Conservation (phyloP, 2,113 vertebrate species). For the Naja naja region DNA sequence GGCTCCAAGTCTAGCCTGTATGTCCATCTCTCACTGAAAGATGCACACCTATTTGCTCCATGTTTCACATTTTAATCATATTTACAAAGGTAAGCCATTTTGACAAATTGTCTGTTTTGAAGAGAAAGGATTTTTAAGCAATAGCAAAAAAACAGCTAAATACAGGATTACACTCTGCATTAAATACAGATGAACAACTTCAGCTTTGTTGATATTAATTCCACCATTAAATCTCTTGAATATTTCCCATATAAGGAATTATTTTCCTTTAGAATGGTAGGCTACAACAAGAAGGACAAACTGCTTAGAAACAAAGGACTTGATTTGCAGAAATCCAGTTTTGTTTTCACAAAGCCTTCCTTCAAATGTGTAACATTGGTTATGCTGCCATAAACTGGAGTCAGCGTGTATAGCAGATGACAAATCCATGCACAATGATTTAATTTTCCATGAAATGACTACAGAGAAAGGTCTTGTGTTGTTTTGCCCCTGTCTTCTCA, state of each 20-base stretch:
- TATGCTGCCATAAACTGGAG: background rate
- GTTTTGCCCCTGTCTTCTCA: background rate
- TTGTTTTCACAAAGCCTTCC: background rate
- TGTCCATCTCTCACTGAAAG: background rate
- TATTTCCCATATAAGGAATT: background rate
- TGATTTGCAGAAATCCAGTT: background rate
- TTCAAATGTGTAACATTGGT: background rate
- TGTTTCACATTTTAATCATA: background rate
- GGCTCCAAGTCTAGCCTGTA: background rate
- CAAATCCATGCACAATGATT: background rate
- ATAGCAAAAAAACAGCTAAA: background rate
- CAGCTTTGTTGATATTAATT: background rate
- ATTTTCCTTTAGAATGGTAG: background rate
- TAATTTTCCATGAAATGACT: constrained; percentile 6
- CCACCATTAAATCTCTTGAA: background rate
- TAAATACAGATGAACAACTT: background rate
- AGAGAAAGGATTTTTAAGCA: background rate
- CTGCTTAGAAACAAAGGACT: background rate
- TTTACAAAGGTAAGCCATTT: background rate
- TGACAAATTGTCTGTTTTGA: background rate
- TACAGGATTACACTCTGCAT: background rate
- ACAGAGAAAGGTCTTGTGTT: background rate
- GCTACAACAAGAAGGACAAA: background rate
- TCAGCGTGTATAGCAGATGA: background rate
- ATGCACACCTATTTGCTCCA: background rate